A percentile compares a stretch with the other conserved stretches of the same genome.
phyloP scores from a whole-genome alignment of 1,140 invertebrate species.

The Zaprionus ghesquierei region DNA sequence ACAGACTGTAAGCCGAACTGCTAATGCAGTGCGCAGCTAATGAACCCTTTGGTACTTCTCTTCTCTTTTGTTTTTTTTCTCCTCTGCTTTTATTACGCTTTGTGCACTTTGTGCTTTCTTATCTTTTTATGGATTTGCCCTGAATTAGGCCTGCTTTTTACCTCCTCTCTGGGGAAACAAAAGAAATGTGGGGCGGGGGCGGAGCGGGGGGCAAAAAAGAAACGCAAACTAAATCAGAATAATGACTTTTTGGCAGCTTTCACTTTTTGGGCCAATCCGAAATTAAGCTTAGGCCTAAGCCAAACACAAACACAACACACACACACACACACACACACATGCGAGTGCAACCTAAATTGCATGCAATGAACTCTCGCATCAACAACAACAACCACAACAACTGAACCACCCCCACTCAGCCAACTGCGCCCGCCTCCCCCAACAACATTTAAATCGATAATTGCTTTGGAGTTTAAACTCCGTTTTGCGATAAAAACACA shows the following conservation, averaged over 20 bases:
- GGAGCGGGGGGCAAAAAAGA: constrained; percentile 1
- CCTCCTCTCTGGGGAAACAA: constrained; percentile 30
- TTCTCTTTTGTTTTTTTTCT: background rate
- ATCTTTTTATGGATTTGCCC: constrained; percentile 38
- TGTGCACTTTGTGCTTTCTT: constrained; percentile 15
- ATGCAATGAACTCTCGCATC: constrained; percentile 63
- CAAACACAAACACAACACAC: constrained; percentile 1
- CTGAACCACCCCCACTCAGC: background rate
- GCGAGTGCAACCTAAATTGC: constrained; percentile 54
- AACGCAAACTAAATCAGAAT: constrained; percentile 29
- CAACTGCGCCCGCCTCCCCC: constrained; percentile 4
- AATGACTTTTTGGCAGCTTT: constrained; percentile 70
- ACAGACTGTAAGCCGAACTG: background rate
- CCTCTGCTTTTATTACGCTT: background rate
- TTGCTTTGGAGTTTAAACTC: constrained; percentile 55
- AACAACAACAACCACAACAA: constrained; percentile 4
- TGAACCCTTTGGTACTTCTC: constrained; percentile 18
- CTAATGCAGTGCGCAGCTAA: constrained; percentile 15
- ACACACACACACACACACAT: background rate
- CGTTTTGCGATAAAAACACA: constrained; percentile 26
- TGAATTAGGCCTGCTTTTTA: constrained; percentile 50
- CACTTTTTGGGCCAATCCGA: constrained; percentile 52
- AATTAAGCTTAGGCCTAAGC: constrained; percentile 33
- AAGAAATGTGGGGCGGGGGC: background rate
- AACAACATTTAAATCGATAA: constrained; percentile 69